phyloP scores from a whole-genome alignment of 2,797 vertebrate genomes.

The Luscinia luscinia region DNA sequence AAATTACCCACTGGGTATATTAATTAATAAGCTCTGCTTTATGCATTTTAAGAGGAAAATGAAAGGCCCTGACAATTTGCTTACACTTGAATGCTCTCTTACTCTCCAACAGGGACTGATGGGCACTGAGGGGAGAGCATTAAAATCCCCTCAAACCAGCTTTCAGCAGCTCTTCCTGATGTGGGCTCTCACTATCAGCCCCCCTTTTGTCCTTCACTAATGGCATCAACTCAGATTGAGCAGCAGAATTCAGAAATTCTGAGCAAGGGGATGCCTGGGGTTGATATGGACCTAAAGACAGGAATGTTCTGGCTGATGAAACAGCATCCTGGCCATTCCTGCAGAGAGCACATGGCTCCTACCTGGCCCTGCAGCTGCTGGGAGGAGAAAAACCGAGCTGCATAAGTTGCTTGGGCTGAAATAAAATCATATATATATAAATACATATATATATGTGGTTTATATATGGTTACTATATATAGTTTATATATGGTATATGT shows the following conservation, averaged over 20 bases:
- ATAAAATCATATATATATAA: neutral
- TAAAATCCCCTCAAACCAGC: neutral
- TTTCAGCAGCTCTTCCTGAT: neutral
- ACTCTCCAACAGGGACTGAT: neutral
- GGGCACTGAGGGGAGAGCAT: neutral
- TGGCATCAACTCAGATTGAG: neutral
- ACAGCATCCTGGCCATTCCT: neutral
- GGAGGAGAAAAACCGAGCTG: neutral
- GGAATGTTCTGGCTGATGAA: neutral
- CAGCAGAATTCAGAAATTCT: neutral
- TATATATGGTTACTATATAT: neutral
- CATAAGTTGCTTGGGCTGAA: neutral
- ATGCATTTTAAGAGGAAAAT: neutral
- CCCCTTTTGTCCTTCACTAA: neutral
- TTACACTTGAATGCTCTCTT: neutral
- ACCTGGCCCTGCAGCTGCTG: neutral
- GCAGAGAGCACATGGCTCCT: neutral
- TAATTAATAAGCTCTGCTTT: neutral
- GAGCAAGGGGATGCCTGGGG: neutral
- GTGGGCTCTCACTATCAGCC: neutral
- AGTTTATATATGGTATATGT: too few relatives aligned
- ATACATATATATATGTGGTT: neutral
- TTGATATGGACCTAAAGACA: neutral
- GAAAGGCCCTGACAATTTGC: neutral
- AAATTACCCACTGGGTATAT: neutral